Evolutionary conservation across 2,113 vertebrate genomes (phyloP), one percentile per base, ranked within the genome.

Genomic region (Oreamnos americanus): DNA sequence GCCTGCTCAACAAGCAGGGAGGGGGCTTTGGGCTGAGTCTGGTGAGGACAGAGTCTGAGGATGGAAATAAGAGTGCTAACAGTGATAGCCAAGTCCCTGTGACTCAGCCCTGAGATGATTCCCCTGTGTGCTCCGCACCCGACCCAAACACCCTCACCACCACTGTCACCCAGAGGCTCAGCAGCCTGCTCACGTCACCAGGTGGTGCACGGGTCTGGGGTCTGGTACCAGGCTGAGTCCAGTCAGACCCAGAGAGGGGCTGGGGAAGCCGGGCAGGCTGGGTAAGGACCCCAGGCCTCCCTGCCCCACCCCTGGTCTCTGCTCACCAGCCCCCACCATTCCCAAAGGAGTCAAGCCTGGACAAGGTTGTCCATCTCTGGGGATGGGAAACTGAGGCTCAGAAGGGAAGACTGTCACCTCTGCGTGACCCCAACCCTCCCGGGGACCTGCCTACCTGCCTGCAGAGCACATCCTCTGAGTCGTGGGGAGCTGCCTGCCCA

Each of bases 341-440:
- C 4, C 17, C 39, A 39, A n/a, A 0, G 16, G 45, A 43, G 49
- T 30, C 2, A 0, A 28, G 30, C 30, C 15, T 7, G 0, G n/a
- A 26, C 39, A 11, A 86, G n/a, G 7, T 21, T 23, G 15, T 94
- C 62, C 30, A 15, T 62, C 87, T 39, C 4, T 28, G 33, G 60
- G 64, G 49, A 58, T 25, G 71, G 91, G 49, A 92, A 89, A 43
- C 39, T 1, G 36, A 95, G 92, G 25, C 36, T 86, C 43, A 7
- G 55, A 12, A 36, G 26, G 79, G n/a, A 49, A 43, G 62, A 62
- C 71, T 12, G 30, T 53, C 49, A 36, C 78, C 83, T 55, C 64
- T 43, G 30, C 0, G 5, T 6, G 30, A 58, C 74, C 55, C 43
- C 43, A 51, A 26, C 47, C 5, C 47, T 57, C 21, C 51, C 14